Base-by-base conservation (phyloP, 1,140 invertebrate species). In the Bradysia coprophila region DNA sequence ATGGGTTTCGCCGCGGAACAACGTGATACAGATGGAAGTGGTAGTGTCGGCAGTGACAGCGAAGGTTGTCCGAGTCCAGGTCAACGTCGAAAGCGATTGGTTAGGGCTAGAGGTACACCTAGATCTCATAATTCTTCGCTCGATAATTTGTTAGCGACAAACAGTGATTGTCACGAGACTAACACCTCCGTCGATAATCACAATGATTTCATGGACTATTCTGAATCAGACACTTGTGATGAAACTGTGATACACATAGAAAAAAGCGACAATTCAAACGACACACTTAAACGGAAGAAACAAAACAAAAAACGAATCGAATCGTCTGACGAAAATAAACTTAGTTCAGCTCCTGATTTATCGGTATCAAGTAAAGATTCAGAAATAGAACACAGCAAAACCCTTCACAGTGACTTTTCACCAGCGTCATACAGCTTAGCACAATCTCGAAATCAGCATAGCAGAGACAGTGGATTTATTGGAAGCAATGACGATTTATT, bases 401-500 rank as follows among this genome's bases (percentile, higher is more conserved):
- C 72, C 72, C 0, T 72, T 76, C 46, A 54, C 16, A 13, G 15
- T 45, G 24, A 24, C 3, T 65, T 68, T 49, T 60, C 60, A 50
- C 60, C 63, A 37, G 59, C 67, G 38, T 62, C 62, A 44, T 64
- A 59, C 44, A 66, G 68, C 52, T 55, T 70, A 22, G 65, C 63
- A 38, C 66, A 66, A 53, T 65, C 62, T 34, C 69, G 67, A 43
- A 80, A 81, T 53, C 79, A 85, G 52, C 81, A 84, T 43, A 86
- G 81, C 50, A 65, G 84, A 42, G 84, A 89, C 56, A 87, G 82
- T 48, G 84, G 84, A 3, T 89, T 89, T 49, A 76, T 88, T 28
- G 85, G 84, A 3, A 89, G 83, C 52, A 87, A 83, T 51, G 85
- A 89, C 53, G 84, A 89, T 57, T 62, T 89, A 28, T 60, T 87